Evolutionary conservation across 2,888 invertebrate genomes (phyloP).

Genomic region (Tuta absoluta): DNA sequence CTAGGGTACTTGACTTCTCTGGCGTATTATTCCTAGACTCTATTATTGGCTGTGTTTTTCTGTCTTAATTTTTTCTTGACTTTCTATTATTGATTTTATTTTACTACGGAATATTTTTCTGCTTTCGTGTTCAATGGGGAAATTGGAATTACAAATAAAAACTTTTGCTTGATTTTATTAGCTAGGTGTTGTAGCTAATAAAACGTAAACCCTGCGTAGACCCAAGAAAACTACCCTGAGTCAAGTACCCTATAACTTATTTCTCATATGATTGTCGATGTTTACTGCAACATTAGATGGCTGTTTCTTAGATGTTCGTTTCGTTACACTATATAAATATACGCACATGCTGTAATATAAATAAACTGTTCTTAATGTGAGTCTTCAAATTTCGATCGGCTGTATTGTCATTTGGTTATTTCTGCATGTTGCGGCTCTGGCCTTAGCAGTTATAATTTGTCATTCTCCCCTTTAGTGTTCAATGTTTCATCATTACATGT

Average conservation of each 20-base stretch:
- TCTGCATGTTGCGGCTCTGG: conserved; percentile 16
- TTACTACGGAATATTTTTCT: too few relatives aligned
- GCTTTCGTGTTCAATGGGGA: too few relatives aligned
- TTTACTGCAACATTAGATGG: conserved; percentile 22
- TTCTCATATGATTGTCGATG: conserved; percentile 15
- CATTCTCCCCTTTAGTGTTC: background rate
- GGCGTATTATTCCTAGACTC: too few relatives aligned
- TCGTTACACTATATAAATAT: background rate
- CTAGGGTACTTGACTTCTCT: conserved; percentile 1
- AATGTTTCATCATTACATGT: conserved; percentile 26
- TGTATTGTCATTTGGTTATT: background rate
- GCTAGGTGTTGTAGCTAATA: too few relatives aligned
- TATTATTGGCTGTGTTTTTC: background rate
- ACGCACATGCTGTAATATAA: background rate
- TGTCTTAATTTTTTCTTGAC: background rate
- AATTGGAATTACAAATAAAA: too few relatives aligned
- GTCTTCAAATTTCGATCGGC: background rate
- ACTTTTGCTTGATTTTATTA: too few relatives aligned
- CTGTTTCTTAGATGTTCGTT: conserved; percentile 12
- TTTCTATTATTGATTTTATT: background rate
- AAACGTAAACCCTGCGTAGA: too few relatives aligned
- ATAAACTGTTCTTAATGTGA: background rate
- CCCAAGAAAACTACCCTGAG: background rate
- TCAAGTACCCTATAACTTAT: conserved; percentile 20
- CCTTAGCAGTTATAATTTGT: background rate